Base-by-base conservation (phyloP, 2,113 vertebrate genomes). In the Cygnus buccinator region DNA sequence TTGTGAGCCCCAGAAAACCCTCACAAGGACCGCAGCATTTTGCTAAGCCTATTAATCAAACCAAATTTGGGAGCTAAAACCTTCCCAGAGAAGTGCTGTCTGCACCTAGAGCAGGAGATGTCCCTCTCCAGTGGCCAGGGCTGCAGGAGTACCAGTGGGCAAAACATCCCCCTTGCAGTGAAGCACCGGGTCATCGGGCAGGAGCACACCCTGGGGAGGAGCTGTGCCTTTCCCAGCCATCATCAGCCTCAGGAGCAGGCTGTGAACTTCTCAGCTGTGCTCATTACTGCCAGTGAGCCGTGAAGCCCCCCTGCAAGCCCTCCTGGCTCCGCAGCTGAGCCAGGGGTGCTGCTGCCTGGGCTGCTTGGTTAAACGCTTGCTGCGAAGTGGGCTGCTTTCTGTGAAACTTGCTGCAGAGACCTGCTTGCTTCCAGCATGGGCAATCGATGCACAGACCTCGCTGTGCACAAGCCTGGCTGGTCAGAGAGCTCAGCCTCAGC, bases 361-460 rank as follows among this genome's bases (percentile, higher is more conserved):
- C 43, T 72, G 54, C 79, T 68, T 55, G 48, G 5, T 35, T 37
- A 50, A 83, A 33, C 1, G 1, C 33, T 72, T 67, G 71, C 58
- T 11, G 9, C 29, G 12, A 68, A 71, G 22, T 0, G 5, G 43
- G 41, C 28, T 11, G 6, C 10, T 68, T 85, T 85, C 48, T 65
- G 17, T 68, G 86, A 88, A 92, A 57, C 35, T 10, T 3, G 0
- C 4, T 3, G 26, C 16, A 6, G 52, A 81, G 23, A 35, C 16
- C 31, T 61, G 62, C 71, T 85, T 12, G 1, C 28, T 72, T 52
- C 63, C 74, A 74, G 70, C 55, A 19, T 2, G 2, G 44, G 73
- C 0, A 0, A 72, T 79, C 11, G 0, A 48, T 90, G 79, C 54
- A 37, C 43, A 0, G 0, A 46, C 33, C 71, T 65, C 0, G 0